phyloP scores from a whole-genome alignment of 1,140 invertebrate genomes.

The Drosophila nasuta region DNA sequence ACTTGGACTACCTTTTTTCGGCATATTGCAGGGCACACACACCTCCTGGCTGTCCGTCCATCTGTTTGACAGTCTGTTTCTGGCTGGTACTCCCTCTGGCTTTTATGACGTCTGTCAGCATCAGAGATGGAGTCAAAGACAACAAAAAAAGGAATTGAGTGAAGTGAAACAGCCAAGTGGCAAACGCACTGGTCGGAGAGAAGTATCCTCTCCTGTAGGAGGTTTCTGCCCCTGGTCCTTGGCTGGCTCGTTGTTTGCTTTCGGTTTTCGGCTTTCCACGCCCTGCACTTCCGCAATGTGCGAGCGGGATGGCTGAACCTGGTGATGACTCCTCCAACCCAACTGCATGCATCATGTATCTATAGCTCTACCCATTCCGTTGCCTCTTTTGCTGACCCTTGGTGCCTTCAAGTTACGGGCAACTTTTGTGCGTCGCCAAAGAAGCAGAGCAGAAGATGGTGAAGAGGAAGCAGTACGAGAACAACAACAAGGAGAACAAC shows the following conservation, averaged over 20 bases:
- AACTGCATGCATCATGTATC: slow-evolving; percentile 5
- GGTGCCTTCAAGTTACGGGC: slow-evolving; percentile 57
- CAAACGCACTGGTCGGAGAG: slow-evolving; percentile 25
- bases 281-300: slow-evolving; percentile 29
- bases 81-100: slow-evolving; percentile 1
- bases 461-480: slow-evolving; percentile 45
- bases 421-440: slow-evolving; percentile 61
- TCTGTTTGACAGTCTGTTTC: slow-evolving; percentile 5
- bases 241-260: slow-evolving; percentile 44
- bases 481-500: slow-evolving; percentile 67
- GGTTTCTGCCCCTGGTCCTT: neutral
- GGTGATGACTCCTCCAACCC: neutral
- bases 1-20: slow-evolving; percentile 24
- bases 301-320: slow-evolving; percentile 5
- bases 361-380: neutral
- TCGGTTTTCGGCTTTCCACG: slow-evolving; percentile 50
- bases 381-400: slow-evolving; percentile 46
- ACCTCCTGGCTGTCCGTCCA: neutral
- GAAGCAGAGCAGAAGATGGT: neutral
- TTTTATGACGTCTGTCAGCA: slow-evolving; percentile 67
- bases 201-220: too few species aligned
- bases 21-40: slow-evolving; percentile 10
- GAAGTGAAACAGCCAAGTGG: slow-evolving; percentile 59
- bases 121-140: slow-evolving; percentile 53
- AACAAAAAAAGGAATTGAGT: slow-evolving; percentile 31